Base-by-base conservation (phyloP, 2,797 vertebrate species). In the Dromococcyx pavoninus region DNA sequence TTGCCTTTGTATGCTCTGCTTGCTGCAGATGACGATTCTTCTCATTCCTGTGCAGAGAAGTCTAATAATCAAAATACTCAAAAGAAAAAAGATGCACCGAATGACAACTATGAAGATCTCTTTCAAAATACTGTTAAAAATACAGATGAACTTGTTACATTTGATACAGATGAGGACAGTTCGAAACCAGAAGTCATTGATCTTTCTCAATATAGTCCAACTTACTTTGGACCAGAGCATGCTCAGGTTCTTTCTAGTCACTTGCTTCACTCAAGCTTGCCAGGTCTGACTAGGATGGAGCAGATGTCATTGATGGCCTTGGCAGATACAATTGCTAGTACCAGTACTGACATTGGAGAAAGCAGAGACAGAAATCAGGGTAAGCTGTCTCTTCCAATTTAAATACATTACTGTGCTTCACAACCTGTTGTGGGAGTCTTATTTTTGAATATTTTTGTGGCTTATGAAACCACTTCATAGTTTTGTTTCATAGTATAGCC, bases 221-320 rank as follows among this genome's bases (percentile, higher is more conserved):
- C 99, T 69, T 98, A 98, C 91, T 99, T 99, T 95, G 99, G 99
- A 76, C 98, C 98, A 57, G 99, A 99, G 75, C 99, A 99, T 80
- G 99, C 99, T 65, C 98, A 99, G 76, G 99, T 99, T 95, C 98
- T 99, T 73, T 99, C 99, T 84, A 98, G 98, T 90, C 99, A 99
- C 95, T 98, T 99, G 91, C 98, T 99, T 90, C 98, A 99, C 97
- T 99, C 99, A 80, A 99, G 99, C 96, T 98, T 99, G 89, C 99
- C 99, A 86, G 99, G 99, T 56, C 98, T 99, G 95, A 99, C 98
- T 27, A 97, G 99, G 43, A 99, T 99, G 98, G 99, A 99, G 86
- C 99, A 99, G 96, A 99, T 99, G 99, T 99, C 99, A 57, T 96
- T 99, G 87, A 99, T 99, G 99, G 99, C 99, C 2, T 97, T 99